A percentile compares a stretch with the other conserved stretches of the same genome.
These are phyloP conservation scores for Sebastes nivosus DNA, from an alignment of 2,797 vertebrate species.

Conservation along the genomic window DNA sequence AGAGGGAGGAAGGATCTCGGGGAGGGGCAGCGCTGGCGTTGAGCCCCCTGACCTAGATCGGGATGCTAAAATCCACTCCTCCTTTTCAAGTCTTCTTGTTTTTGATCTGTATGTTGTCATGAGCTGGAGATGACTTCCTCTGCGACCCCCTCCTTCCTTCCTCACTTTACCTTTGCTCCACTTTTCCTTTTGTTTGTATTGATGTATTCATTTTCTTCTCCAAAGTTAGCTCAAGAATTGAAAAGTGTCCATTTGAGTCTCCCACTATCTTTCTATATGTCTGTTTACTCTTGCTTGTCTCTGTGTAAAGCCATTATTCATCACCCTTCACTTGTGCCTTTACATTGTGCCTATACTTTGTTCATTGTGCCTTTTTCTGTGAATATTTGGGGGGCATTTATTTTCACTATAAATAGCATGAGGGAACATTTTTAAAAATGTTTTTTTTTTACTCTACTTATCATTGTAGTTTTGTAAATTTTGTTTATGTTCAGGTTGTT, in stretches of 20 bases:
- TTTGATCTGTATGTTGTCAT: slow-evolving; percentile 23
- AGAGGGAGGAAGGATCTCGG: slow-evolving; percentile 24
- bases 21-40: slow-evolving; percentile 77
- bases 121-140: slow-evolving; percentile 46
- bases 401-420: slow-evolving; percentile 41
- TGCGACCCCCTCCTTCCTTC: background rate
- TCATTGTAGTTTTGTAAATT: slow-evolving; percentile 70
- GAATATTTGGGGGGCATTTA: slow-evolving; percentile 27
- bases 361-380: slow-evolving; percentile 45
- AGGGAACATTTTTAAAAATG: slow-evolving; percentile 30
- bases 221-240: slow-evolving; percentile 26
- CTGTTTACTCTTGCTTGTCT: background rate
- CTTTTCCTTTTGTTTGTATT: background rate
- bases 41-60: slow-evolving; percentile 79
- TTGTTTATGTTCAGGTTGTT: slow-evolving; percentile 45
- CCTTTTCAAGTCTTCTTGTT: slow-evolving; percentile 40
- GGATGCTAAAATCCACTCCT: slow-evolving; percentile 41
- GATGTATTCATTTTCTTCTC: slow-evolving; percentile 17
- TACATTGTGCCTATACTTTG: background rate
- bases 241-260: background rate
- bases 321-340: slow-evolving; percentile 6
- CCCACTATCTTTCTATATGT: background rate
- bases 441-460: slow-evolving; percentile 33
- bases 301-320: slow-evolving; percentile 40
- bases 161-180: background rate